phyloP scores from a whole-genome alignment of 2,888 invertebrate species.

The Disparrhopalites patrizii region DNA sequence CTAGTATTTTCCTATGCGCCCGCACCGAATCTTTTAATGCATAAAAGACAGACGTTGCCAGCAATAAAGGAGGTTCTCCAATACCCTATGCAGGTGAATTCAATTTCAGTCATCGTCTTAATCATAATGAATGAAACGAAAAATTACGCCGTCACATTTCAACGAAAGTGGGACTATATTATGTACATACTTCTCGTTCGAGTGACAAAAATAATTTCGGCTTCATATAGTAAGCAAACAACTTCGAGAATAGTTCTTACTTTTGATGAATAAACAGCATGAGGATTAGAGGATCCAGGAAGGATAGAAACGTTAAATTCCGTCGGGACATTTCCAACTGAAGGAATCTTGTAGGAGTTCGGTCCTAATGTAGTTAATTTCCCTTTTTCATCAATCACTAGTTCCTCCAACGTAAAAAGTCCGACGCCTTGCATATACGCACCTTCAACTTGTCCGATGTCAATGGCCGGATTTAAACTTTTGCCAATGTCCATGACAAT shows the following conservation, averaged over 20 bases:
- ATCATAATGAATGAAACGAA: not conserved
- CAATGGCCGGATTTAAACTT: slow-evolving; percentile 93
- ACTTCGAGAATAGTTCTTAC: too few species aligned
- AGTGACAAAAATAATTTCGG: not conserved
- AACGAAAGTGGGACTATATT: too few species aligned
- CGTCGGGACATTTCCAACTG: slow-evolving; percentile 82
- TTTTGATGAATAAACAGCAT: slow-evolving; percentile 93
- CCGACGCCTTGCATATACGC: slow-evolving; percentile 93
- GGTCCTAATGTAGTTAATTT: slow-evolving; percentile 79
- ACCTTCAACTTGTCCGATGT: slow-evolving; percentile 95
- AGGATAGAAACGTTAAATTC: slow-evolving; percentile 88
- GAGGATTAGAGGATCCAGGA: slow-evolving; percentile 79
- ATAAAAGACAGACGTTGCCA: slow-evolving; percentile 82
- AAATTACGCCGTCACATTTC: too few species aligned
- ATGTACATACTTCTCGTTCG: too few species aligned
- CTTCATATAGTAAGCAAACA: not conserved
- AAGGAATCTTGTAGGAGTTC: slow-evolving; percentile 90
- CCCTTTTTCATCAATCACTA: slow-evolving; percentile 79
- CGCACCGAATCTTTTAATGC: slow-evolving; percentile 84
- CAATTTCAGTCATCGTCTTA: not conserved
- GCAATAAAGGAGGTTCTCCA: slow-evolving; percentile 90
- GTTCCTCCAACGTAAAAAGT: slow-evolving; percentile 82
- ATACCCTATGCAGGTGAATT: slow-evolving; percentile 64
- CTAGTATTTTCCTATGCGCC: slow-evolving; percentile 70
- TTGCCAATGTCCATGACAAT: slow-evolving; percentile 96